Conservation (phyloP, 2,797 vertebrate genomes). For the Lepus townsendii region DNA sequence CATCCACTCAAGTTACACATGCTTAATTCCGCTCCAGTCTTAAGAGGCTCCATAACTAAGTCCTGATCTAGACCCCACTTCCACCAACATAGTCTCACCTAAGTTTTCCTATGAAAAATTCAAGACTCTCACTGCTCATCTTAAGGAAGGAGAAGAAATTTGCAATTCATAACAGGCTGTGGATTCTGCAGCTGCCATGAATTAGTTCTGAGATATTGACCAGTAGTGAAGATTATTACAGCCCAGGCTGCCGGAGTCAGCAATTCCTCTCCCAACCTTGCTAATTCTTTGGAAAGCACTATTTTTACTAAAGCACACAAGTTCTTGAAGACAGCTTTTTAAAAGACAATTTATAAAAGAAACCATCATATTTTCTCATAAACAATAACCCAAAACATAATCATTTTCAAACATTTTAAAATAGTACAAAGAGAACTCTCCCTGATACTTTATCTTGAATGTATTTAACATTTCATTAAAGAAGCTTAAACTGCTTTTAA, state of each 20-base stretch:
- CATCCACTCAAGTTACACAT: neutral
- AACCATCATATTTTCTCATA: neutral
- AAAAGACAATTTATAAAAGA: neutral
- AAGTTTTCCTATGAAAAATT: neutral
- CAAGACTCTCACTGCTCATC: neutral
- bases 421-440: slow-evolving; percentile 50
- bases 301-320: neutral
- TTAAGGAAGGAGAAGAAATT: neutral
- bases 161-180: neutral
- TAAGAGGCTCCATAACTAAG: neutral
- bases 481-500: neutral
- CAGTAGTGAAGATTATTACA: neutral
- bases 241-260: neutral
- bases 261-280: neutral
- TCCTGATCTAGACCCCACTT: neutral
- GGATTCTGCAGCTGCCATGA: neutral
- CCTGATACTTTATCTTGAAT: neutral
- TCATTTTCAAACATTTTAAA: neutral
- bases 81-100: neutral
- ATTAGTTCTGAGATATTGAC: neutral
- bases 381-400: neutral
- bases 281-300: neutral
- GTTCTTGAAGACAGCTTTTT: slow-evolving; percentile 20
- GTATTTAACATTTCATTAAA: neutral
- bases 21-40: neutral